Base-by-base conservation (phyloP, 2,888 invertebrate genomes). In the Halictus quadricinctus region DNA sequence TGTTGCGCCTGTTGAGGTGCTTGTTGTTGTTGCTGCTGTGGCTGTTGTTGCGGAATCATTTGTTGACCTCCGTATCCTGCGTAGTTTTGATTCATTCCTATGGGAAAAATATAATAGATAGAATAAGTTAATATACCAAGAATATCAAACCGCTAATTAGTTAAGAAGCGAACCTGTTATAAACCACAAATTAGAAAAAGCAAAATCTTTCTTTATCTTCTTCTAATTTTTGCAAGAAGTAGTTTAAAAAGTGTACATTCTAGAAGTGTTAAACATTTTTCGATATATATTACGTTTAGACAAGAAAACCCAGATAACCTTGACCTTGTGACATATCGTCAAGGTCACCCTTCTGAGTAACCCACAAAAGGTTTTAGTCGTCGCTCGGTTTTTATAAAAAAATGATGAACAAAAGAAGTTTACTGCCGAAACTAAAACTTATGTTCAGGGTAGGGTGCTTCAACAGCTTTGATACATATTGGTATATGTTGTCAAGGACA, bases 11-110 rank as follows among this genome's bases (percentile, higher is more conserved):
- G 95, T 72, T 96, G 96, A 18, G 92, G 92, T 0, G 91, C 88
- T 46, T 93, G 93, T 66, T 90, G 92, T 46, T 79, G 90, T 15
- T 90, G 91, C 43, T 90, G 91, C 8, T 90, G 90, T 43, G 91
- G 92, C 66, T 92, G 93, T 73, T 92, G 93, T 70, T 93, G 94
- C 1, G 93, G 92, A 48, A 94, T 90, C 94, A 95, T 94, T 84
- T 95, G 95, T 87, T 96, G 96, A 80, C 95, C 95, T 18, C 95
- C 95, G 90, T 96, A 96, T 83, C 96, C 96, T 70, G 95, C 95
- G 91, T 97, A 97, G 91, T 96, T 96, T 94, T 97, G 97, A 90
- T 95, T 95, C 95, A 96, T 96, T 50, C 95, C 95, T 93, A 80
- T 0, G 0, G 12, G 21, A 7, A 69, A 81, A 78, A 58, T 58